Percentiles rank a stretch among this genome's conserved stretches.
Conservation (phyloP, 2,888 invertebrate species). For the Dicranocentrus wangi region DNA sequence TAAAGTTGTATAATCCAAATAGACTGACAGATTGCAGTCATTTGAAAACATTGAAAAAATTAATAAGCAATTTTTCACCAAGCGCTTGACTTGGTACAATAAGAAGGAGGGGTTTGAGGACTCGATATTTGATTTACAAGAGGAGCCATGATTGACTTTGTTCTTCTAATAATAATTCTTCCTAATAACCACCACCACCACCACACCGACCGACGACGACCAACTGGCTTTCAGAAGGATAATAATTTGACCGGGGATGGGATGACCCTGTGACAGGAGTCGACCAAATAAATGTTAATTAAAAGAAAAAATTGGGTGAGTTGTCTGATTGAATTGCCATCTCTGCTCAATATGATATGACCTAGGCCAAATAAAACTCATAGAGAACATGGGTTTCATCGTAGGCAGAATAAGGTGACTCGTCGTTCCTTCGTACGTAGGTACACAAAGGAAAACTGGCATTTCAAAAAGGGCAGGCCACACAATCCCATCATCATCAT, state of each 20-base stretch:
- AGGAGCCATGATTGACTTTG: not conserved
- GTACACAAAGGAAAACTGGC: no score
- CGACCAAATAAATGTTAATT: slow-evolving; percentile 52
- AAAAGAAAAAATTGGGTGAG: slow-evolving; percentile 49
- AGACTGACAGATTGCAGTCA: slow-evolving; percentile 1
- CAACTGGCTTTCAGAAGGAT: no score
- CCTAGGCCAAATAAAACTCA: slow-evolving; percentile 12
- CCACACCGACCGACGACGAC: no score
- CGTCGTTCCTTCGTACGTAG: no score
- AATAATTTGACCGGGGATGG: not conserved
- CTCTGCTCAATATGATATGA: slow-evolving; percentile 34
- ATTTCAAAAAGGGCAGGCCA: not conserved
- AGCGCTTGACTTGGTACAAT: not conserved
- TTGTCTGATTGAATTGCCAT: slow-evolving; percentile 32
- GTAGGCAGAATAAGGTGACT: no score
- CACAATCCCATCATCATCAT: no score
- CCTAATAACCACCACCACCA: no score
- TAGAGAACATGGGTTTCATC: no score
- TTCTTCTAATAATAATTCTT: no score
- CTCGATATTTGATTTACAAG: slow-evolving; percentile 19
- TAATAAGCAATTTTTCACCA: slow-evolving; percentile 17
- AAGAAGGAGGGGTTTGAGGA: slow-evolving; percentile 16
- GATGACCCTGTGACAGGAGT: slow-evolving; percentile 12
- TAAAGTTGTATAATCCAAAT: slow-evolving; percentile 5
- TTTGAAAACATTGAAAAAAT: slow-evolving; percentile 18